Conservation (phyloP, 53 echinoderm and acorn worm species). For the Crossaster papposus region DNA sequence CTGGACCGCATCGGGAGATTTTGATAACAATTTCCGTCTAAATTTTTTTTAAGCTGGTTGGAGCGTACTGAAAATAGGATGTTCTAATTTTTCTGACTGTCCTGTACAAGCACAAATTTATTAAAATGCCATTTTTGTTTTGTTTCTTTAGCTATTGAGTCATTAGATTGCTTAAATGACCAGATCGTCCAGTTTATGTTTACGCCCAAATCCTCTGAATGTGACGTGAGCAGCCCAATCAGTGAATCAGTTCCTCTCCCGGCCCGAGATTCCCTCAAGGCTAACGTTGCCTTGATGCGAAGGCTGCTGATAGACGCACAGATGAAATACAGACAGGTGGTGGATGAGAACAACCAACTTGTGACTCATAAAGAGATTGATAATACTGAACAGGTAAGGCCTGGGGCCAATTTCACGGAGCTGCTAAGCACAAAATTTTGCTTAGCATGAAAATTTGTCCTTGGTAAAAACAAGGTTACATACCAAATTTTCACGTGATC, state of each 20-base stretch:
- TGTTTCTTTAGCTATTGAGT: conserved; percentile 85
- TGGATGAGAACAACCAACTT: conserved; percentile 89
- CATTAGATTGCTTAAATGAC: conserved; percentile 91
- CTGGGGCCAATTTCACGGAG: too few relatives aligned
- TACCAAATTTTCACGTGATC: too few relatives aligned
- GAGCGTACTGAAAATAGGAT: too few relatives aligned
- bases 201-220: conserved; percentile 88
- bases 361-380: conserved; percentile 58
- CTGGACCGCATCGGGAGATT: too few relatives aligned
- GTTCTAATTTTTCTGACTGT: too few relatives aligned
- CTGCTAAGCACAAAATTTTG: too few relatives aligned
- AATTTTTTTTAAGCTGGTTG: too few relatives aligned
- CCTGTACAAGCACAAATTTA: too few relatives aligned
- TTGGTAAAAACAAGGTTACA: too few relatives aligned
- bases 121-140: neutral
- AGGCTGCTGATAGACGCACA: conserved; percentile 93
- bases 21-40: too few relatives aligned
- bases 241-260: conserved; percentile 68
- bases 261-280: conserved; percentile 93
- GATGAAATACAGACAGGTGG: conserved; percentile 86
- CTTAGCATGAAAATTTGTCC: too few relatives aligned
- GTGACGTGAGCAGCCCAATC: conserved; percentile 67
- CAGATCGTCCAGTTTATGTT: conserved; percentile 97
- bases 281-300: conserved; percentile 90
- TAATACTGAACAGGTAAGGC: conserved; percentile 68